Percentiles rank a stretch among this genome's conserved stretches.
Conservation (phyloP, 2,888 invertebrate species). For the Thymelicus sylvestris region DNA sequence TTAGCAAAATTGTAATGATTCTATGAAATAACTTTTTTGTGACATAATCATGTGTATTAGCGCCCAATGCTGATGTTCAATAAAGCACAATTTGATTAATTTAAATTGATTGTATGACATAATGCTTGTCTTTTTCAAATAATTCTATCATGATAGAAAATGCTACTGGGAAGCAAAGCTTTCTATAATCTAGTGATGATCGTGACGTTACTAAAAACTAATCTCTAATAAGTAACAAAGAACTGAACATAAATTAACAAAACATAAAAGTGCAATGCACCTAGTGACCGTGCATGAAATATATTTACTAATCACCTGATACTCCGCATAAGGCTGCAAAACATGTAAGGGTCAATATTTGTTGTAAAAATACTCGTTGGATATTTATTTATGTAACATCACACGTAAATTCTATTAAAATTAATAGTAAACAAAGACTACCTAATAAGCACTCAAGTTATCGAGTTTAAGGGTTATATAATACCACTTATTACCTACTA, state of each 20-base stretch:
- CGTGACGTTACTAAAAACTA: not conserved
- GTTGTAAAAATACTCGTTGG: not conserved
- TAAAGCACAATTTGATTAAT: not conserved
- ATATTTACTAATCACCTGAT: conserved; percentile 71
- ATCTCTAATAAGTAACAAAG: not conserved
- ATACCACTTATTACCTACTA: no score
- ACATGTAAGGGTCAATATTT: conserved; percentile 19
- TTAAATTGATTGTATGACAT: not conserved
- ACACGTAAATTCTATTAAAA: no score
- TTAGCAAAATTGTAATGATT: conserved; percentile 5
- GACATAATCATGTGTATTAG: no score
- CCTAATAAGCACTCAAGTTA: no score
- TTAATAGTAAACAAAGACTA: no score
- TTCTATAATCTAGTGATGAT: not conserved
- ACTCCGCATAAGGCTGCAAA: conserved; percentile 80
- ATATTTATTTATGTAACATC: no score
- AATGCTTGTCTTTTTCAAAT: not conserved
- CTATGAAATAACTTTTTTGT: not conserved
- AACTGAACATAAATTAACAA: not conserved
- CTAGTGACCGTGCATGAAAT: conserved; percentile 12
- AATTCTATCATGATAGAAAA: not conserved
- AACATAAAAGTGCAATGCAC: not conserved
- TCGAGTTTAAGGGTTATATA: no score
- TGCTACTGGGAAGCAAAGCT: not conserved
- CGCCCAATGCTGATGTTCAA: not conserved